Evolutionary conservation across 2,113 vertebrate species (phyloP), one percentile per base, ranked within the genome.

Genomic region (Todiramphus saurophagus): DNA sequence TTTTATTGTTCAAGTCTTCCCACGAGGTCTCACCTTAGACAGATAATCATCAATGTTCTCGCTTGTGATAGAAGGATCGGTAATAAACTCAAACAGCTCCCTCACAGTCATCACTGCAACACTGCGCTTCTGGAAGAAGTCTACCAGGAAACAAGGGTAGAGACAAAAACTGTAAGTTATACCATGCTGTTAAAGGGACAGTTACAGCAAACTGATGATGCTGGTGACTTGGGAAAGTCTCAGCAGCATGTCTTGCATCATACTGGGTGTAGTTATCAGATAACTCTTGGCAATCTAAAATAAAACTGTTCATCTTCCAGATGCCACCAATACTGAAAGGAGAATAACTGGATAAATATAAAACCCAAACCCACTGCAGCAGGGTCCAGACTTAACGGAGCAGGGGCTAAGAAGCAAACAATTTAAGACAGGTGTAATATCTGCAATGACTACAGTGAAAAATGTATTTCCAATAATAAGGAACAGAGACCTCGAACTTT

Each of bases 11-110:
- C 58, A 59, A 19, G 20, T 50, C 68, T 62, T 81, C 44, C 44
- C 50, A 64, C 0, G 28, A 68, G 8, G 6, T 51, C 97, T 87
- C 56, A 99, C 99, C 98, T 99, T 99, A 31, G 98, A 96, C 41
- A 99, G 96, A 82, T 99, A 99, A 20, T 98, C 98, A 53, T 99
- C 98, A n/a, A 99, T 97, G 97, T 99, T 99, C 81, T 98, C 93
- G 1, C 23, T 85, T 43, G 98, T 99, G 92, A 99, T 98, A 6
- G 99, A 99, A 11, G 98, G 98, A 90, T 99, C 99, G 0, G 99
- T 99, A 96, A 99, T 95, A 80, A 99, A 99, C 90, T 99, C 99
- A 93, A 99, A 99, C 78, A 99, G 98, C 82, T 99, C 99, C 69
- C 98, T 98, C 79, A 99, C 98, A 0, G 99, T 99, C 99, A 99